These are phyloP conservation scores for Monochamus saltuarius DNA, from an alignment of 1,140 invertebrate species.

Conservation along the genomic window DNA sequence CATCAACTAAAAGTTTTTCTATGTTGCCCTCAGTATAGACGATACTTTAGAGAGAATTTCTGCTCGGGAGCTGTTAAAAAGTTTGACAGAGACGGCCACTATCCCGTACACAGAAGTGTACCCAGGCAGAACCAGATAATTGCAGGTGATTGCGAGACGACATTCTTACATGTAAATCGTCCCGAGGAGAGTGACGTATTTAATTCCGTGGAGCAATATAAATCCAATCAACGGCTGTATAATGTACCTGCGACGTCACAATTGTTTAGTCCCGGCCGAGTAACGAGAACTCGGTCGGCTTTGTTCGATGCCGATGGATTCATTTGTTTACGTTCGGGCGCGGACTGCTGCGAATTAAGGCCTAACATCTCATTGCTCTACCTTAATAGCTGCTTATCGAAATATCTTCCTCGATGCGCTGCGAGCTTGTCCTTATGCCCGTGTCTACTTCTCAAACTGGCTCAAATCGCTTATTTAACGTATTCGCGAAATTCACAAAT, in stretches of 20 bases:
- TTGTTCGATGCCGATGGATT: conserved; percentile 4
- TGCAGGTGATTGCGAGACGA: conserved; percentile 1
- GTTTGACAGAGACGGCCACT: no score
- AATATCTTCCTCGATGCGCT: conserved; percentile 19
- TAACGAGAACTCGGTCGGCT: neutral
- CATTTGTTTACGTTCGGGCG: neutral
- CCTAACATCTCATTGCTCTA: conserved; percentile 14
- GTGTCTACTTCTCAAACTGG: no score
- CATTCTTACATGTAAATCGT: conserved; percentile 5
- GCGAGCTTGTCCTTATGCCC: neutral
- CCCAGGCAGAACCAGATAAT: neutral
- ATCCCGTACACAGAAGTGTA: no score
- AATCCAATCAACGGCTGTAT: conserved; percentile 7
- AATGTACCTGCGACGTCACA: conserved; percentile 5
- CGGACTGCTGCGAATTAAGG: neutral
- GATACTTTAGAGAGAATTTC: no score
- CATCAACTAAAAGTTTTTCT: no score
- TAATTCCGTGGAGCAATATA: conserved; percentile 1
- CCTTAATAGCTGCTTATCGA: conserved; percentile 5
- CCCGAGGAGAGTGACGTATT: conserved; percentile 1
- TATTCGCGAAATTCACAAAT: no score
- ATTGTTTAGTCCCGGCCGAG: neutral
- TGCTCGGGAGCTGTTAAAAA: no score
- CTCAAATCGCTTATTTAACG: no score
- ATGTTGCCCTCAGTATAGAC: no score